A percentile compares a stretch with the other conserved stretches of the same genome.
Conservation (phyloP, 1,140 invertebrate species). For the Melanaphis sacchari region DNA sequence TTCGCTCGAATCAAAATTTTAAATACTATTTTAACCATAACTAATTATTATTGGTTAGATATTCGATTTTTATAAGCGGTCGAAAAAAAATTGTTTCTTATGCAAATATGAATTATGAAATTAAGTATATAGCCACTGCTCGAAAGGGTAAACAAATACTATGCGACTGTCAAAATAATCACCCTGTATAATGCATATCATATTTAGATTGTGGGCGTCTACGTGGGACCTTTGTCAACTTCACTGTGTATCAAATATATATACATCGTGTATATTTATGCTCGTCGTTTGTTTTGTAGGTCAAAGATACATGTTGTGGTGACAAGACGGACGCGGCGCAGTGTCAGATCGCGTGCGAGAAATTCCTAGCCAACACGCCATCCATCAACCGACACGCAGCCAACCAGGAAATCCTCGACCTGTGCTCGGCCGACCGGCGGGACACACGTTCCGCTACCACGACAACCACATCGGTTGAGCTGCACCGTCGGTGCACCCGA, state of each 20-base stretch:
- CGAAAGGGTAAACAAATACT: neutral
- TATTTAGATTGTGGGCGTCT: neutral
- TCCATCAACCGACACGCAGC: constrained; percentile 45
- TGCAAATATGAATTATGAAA: too few species aligned
- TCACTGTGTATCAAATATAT: neutral
- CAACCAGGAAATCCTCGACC: constrained; percentile 44
- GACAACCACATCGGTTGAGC: neutral
- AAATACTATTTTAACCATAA: too few species aligned
- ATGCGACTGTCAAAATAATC: neutral
- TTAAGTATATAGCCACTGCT: neutral
- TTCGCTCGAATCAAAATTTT: too few species aligned
- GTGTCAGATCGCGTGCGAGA: constrained; percentile 52
- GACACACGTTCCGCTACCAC: neutral
- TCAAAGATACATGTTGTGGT: constrained; percentile 40
- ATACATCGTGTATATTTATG: neutral
- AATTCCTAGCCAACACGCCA: constrained; percentile 53
- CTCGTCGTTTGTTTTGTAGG: neutral
- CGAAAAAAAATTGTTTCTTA: neutral
- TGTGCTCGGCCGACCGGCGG: constrained; percentile 10
- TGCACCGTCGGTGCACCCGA: constrained; percentile 19
- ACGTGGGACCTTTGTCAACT: neutral
- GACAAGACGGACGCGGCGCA: constrained; percentile 8
- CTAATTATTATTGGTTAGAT: neutral
- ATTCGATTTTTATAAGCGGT: neutral
- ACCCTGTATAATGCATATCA: neutral